Conservation (phyloP, 2,888 invertebrate species). For the Drosophila suboccidentalis region DNA sequence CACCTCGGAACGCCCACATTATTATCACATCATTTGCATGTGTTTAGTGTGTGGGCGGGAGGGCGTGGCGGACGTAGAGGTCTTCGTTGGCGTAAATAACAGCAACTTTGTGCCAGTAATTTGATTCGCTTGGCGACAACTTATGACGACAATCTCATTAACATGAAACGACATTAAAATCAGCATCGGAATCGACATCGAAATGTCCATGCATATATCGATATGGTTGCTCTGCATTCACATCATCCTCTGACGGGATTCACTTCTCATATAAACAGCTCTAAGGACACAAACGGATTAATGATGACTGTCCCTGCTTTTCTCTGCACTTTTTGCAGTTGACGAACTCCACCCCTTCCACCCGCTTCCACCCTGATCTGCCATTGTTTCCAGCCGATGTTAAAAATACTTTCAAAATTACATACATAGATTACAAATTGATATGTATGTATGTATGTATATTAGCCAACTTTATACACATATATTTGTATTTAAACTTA, state of each 20-base stretch:
- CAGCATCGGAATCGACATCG: slow-evolving; percentile 30
- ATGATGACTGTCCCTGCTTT: slow-evolving; percentile 41
- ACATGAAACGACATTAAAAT: slow-evolving; percentile 60
- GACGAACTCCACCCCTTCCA: neutral
- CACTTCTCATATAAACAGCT: slow-evolving; percentile 46
- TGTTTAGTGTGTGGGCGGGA: slow-evolving; percentile 33
- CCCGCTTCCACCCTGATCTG: too few species aligned
- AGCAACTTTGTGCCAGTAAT: slow-evolving; percentile 63
- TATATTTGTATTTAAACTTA: neutral
- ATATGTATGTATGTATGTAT: neutral
- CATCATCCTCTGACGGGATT: slow-evolving; percentile 36
- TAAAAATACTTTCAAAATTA: slow-evolving; percentile 6
- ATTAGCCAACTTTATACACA: neutral
- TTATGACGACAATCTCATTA: slow-evolving; percentile 73
- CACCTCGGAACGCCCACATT: neutral
- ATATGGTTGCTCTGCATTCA: slow-evolving; percentile 28
- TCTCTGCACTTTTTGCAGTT: slow-evolving; percentile 17
- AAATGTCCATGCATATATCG: slow-evolving; percentile 4
- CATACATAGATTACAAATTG: slow-evolving; percentile 9
- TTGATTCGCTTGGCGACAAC: slow-evolving; percentile 61
- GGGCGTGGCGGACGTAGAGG: slow-evolving; percentile 10
- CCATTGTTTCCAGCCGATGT: slow-evolving; percentile 2
- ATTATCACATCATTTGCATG: slow-evolving; percentile 73
- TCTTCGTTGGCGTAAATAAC: slow-evolving; percentile 31
- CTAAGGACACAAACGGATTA: slow-evolving; percentile 42